Evolutionary conservation across 1,140 invertebrate genomes (phyloP), one percentile per base, ranked within the genome.

Genomic region (Saccostrea glomerata): DNA sequence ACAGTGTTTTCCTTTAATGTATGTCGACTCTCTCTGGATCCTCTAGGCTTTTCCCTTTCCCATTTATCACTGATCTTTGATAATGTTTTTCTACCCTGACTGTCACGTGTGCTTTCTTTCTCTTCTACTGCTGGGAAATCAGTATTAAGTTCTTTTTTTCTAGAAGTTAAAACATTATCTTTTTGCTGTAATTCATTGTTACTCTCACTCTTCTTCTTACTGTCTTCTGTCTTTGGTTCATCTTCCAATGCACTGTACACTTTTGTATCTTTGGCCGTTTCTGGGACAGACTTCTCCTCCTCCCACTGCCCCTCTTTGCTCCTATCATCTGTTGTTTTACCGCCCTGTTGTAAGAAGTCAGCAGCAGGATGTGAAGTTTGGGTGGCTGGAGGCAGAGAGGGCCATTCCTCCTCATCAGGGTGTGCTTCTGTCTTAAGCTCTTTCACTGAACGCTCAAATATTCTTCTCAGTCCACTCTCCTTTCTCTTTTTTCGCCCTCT

Each of bases 391-490:
- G 23, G 23, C 25, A 30, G 23, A 30, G 70, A 77, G 11, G 30
- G 58, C n/a, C n/a, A n/a, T 63, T 63, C 58, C 15, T 77, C 70
- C 13, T 30, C 23, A 1, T 77, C 70, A 25, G 9, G 15, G 70
- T 30, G 25, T 77, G 11, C 25, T 15, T 77, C 25, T 77, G 70
- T 36, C 5, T 36, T 77, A 4, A 77, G 70, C 11, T 77, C 70
- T 17, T 77, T 25, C 25, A 77, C 23, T 30, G 70, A 77, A 5
- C 70, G 70, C 70, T 77, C 70, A 36, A 77, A 77, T 77, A 77
- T 77, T 30, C 70, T 77, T 36, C 70, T 77, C 25, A 77, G 13
- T 77, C 70, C 70, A 30, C 70, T 36, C 5, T 77, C 70, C 70
- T 77, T 25, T 15, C 70, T 77, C 25, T 30, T 77, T 30, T 77